A percentile compares a stretch with the other conserved stretches of the same genome.
phyloP scores from a whole-genome alignment of 2,113 vertebrate species.

The Misgurnus mizolepis region DNA sequence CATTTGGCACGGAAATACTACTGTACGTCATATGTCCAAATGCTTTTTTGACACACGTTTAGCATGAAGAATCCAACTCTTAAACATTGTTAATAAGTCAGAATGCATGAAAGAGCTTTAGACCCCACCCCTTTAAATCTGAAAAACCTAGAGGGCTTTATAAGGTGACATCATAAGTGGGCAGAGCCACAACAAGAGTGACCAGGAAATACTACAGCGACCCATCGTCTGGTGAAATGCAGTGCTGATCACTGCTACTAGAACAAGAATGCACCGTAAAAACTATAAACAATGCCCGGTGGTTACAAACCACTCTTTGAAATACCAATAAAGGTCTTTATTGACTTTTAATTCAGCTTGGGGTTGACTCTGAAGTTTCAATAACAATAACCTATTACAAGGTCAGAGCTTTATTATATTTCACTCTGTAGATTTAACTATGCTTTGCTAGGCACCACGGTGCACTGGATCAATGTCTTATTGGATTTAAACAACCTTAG shows the following conservation, averaged over 20 bases:
- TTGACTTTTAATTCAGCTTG: slow-evolving; percentile 18
- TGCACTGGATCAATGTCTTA: slow-evolving; percentile 48
- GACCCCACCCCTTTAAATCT: no score
- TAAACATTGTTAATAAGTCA: no score
- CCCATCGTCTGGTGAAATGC: not conserved
- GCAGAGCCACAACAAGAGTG: not conserved
- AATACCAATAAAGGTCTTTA: slow-evolving; percentile 28
- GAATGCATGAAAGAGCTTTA: no score
- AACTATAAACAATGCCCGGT: slow-evolving; percentile 12
- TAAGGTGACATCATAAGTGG: no score
- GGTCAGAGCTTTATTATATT: slow-evolving; percentile 34
- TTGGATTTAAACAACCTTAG: slow-evolving; percentile 53
- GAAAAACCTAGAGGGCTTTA: no score
- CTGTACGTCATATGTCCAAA: no score
- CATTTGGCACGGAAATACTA: no score
- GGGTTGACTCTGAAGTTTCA: slow-evolving; percentile 25
- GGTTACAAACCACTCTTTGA: slow-evolving; percentile 22
- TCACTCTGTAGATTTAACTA: slow-evolving; percentile 38
- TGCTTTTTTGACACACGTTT: no score
- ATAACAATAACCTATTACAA: slow-evolving; percentile 45
- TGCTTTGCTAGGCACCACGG: slow-evolving; percentile 22
- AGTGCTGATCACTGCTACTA: not conserved
- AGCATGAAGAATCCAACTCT: no score
- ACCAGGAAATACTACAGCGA: not conserved
- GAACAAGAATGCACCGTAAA: not conserved